phyloP scores from a whole-genome alignment of 2,797 vertebrate genomes.

The Girardinus metallicus region DNA sequence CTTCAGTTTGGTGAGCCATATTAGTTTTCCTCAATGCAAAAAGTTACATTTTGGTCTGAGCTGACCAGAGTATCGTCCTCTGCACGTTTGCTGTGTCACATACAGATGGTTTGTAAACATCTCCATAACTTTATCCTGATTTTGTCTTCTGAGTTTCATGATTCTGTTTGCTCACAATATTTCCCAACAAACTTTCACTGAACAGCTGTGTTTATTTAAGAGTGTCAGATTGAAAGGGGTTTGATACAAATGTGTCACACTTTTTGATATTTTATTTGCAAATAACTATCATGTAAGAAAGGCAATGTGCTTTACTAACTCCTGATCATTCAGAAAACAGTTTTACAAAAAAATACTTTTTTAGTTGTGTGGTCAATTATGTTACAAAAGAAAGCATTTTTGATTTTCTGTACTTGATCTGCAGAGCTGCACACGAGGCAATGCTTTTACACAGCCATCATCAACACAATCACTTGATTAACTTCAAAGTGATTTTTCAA shows the following conservation, averaged over 20 bases:
- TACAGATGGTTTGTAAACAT: not conserved
- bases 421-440: constrained; percentile 6
- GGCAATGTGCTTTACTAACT: not conserved
- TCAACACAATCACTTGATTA: constrained; percentile 66
- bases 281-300: not conserved
- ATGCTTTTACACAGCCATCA: constrained; percentile 33
- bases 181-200: not conserved
- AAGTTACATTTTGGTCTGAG: not conserved
- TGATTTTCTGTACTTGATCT: constrained; percentile 25
- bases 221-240: not conserved
- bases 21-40: not conserved
- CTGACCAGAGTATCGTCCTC: not conserved
- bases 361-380: not conserved
- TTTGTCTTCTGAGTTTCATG: not conserved
- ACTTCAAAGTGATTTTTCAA: constrained; percentile 62
- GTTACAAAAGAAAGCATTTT: constrained; percentile 9
- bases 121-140: not conserved
- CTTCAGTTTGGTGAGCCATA: not conserved
- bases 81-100: too few species aligned
- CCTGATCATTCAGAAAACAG: not conserved
- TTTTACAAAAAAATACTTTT: not conserved
- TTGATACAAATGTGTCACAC: not conserved
- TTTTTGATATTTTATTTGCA: not conserved
- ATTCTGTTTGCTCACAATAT: not conserved
- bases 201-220: not conserved